A percentile compares a stretch with the other conserved stretches of the same genome.
These are phyloP conservation scores for Rhinella marina DNA, from an alignment of 2,797 vertebrate genomes.

Conservation along the genomic window DNA sequence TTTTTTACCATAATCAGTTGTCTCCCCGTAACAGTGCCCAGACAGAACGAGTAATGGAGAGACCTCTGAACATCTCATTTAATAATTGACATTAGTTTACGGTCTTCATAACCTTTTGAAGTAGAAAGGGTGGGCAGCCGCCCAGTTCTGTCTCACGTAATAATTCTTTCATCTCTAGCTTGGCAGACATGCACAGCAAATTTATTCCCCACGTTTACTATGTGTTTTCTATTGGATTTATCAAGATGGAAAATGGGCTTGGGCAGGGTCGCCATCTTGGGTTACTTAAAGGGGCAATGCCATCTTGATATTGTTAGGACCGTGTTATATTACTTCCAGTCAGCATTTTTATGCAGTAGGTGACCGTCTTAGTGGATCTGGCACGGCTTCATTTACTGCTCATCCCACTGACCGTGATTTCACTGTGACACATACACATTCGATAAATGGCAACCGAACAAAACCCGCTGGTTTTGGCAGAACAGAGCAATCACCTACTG, in stretches of 20 bases:
- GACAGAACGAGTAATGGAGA: slow-evolving; percentile 8
- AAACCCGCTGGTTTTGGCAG: no score
- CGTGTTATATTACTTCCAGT: neutral
- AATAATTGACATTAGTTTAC: slow-evolving; percentile 43
- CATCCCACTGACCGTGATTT: neutral
- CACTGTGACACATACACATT: no score
- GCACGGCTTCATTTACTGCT: neutral
- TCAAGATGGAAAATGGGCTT: slow-evolving; percentile 25
- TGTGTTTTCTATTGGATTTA: slow-evolving; percentile 43
- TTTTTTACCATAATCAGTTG: neutral
- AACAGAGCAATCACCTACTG: no score
- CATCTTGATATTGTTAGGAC: neutral
- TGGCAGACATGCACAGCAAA: slow-evolving; percentile 47
- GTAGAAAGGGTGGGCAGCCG: slow-evolving; percentile 53
- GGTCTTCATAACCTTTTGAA: slow-evolving; percentile 56
- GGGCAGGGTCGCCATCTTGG: slow-evolving; percentile 18
- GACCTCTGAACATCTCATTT: slow-evolving; percentile 45
- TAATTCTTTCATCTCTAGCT: slow-evolving; percentile 54
- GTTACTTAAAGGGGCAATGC: slow-evolving; percentile 17
- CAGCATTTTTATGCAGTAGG: neutral
- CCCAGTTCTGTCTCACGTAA: slow-evolving; percentile 50
- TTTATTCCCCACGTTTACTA: slow-evolving; percentile 38
- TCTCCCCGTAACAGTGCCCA: neutral
- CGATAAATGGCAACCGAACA: no score
- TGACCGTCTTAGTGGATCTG: neutral